Percentiles rank a stretch among this genome's conserved stretches.
phyloP scores from a whole-genome alignment of 2,888 invertebrate genomes.

The Mongoloraphidia duomilia region DNA sequence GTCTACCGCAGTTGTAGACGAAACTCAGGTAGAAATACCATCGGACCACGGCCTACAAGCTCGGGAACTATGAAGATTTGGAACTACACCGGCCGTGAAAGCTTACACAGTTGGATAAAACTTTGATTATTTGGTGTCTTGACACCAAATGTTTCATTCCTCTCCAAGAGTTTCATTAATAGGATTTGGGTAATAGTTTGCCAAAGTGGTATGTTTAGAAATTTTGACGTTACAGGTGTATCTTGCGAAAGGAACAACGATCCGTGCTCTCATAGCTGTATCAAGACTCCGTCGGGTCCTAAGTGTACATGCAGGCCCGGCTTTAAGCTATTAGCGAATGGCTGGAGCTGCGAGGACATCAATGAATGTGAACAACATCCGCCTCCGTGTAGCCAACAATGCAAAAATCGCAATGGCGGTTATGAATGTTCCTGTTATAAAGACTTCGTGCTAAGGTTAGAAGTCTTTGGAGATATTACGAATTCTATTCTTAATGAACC shows the following conservation, averaged over 20 bases:
- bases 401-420: slow-evolving; percentile 39
- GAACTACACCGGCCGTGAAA: too few species aligned
- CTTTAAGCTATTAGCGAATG: slow-evolving; percentile 36
- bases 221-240: slow-evolving; percentile 20
- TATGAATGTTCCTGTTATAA: slow-evolving; percentile 43
- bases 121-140: too few species aligned
- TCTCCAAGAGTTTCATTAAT: too few species aligned
- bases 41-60: too few species aligned
- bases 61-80: too few species aligned
- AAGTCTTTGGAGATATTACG: neutral
- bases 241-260: slow-evolving; percentile 29
- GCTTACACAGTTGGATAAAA: too few species aligned
- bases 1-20: too few species aligned
- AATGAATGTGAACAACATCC: slow-evolving; percentile 50
- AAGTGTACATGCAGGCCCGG: slow-evolving; percentile 50
- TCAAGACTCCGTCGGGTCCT: slow-evolving; percentile 49
- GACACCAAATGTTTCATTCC: too few species aligned
- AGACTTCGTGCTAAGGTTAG: slow-evolving; percentile 41
- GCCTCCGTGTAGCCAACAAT: slow-evolving; percentile 49
- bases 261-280: slow-evolving; percentile 43
- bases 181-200: too few species aligned
- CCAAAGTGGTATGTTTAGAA: too few species aligned
- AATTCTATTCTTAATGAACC: neutral
- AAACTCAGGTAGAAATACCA: too few species aligned
- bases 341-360: slow-evolving; percentile 45